Base-by-base conservation (phyloP, 2,113 vertebrate species). In the Stigmatopora argus region DNA sequence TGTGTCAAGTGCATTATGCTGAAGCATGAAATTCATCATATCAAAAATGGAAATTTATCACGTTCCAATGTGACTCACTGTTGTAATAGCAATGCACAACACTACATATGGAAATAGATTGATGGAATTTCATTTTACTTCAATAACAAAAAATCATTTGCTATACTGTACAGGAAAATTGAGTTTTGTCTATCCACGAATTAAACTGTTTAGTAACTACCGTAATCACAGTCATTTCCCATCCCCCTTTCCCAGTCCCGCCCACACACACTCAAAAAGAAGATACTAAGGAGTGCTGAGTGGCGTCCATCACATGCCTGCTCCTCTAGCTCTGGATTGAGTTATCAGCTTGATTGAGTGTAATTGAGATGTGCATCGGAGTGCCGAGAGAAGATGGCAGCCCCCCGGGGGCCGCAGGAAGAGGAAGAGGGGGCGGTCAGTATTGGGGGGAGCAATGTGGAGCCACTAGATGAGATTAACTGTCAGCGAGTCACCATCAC, bases 311-410 rank as follows among this genome's bases (percentile, higher is more conserved):
- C 82, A 71, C 82, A 75, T 75, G 53, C 69, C 65, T 71, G 86
- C 87, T 81, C 78, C 76, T 82, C 71, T 83, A 62, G 62, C 68
- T 78, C 80, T 66, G 57, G 75, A 89, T 87, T 82, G 70, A 78
- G 78, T 87, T 89, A 89, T 77, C 69, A 69, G 73, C 31, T 61
- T 85, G 77, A 87, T 81, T 83, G 76, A 85, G 80, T 81, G 75
- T 86, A 87, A 86, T 86, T 85, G 83, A 82, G 80, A 70, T 47
- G 73, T 84, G 83, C 78, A 87, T 85, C 74, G 83, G 85, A 82
- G 80, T 83, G 87, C 71, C 60, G 75, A 60, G 71, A 62, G 76
- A 80, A 73, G 75, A 84, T 75, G 77, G 59, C 62, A 12, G 45
- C 65, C 67, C 84, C 70, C 81, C 67, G 41, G 75, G 71, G 87